Evolutionary conservation across 2,888 invertebrate genomes (phyloP).

Genomic region (Tipula confusa): DNA sequence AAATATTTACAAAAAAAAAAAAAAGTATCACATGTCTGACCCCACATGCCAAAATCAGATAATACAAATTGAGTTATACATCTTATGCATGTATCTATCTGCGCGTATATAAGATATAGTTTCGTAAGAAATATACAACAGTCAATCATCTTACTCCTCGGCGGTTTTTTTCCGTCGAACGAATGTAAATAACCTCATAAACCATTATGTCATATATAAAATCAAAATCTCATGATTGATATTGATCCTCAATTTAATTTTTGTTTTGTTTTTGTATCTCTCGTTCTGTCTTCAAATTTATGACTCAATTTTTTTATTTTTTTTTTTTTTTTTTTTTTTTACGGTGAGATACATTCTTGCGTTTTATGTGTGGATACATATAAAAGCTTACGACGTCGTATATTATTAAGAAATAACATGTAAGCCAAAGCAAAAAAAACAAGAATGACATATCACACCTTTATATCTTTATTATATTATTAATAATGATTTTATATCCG

Average conservation of each 20-base stretch:
- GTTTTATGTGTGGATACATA: not conserved
- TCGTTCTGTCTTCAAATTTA: not conserved
- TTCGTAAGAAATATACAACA: not conserved
- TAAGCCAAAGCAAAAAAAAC: not conserved
- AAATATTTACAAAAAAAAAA: not conserved
- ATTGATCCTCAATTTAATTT: conserved; percentile 9
- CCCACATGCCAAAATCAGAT: conserved; percentile 9
- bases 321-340: not conserved
- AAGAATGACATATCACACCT: conserved; percentile 15
- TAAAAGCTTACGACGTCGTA: conserved; percentile 1
- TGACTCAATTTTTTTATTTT: not conserved
- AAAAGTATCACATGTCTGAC: conserved; percentile 12
- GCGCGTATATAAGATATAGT: not conserved
- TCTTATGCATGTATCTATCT: not conserved
- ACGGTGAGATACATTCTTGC: not conserved
- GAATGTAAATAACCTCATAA: conserved; percentile 9
- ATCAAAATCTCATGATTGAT: conserved; percentile 25
- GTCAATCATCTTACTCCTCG: not conserved
- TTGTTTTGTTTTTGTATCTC: not conserved
- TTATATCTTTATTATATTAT: conserved; percentile 20
- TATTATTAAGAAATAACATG: conserved; percentile 1
- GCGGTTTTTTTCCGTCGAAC: no score
- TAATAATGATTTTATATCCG: conserved; percentile 20
- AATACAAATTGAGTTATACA: conserved; percentile 6
- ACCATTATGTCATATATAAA: not conserved